Conservation (phyloP, 2,797 vertebrate species). For the Arctocebus calabarensis region DNA sequence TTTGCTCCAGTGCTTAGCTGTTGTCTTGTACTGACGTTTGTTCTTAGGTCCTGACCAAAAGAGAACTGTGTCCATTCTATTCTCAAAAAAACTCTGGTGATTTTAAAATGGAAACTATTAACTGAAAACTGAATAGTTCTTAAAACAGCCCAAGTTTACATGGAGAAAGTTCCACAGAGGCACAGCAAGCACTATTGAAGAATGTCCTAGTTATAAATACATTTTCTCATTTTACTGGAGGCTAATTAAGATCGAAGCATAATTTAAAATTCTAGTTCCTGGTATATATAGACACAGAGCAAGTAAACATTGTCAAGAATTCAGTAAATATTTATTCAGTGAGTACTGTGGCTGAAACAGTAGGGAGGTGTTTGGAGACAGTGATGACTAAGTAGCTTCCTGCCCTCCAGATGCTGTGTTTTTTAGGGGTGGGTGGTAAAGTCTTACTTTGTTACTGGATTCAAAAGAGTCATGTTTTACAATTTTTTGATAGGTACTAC, state of each 20-base stretch:
- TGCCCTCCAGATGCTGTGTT: neutral
- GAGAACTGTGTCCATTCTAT: neutral
- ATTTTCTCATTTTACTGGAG: conserved; percentile 42
- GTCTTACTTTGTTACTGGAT: neutral
- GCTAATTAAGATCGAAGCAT: neutral
- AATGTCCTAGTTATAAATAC: neutral
- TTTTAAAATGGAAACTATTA: conserved; percentile 48
- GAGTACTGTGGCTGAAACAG: neutral
- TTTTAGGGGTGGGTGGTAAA: neutral
- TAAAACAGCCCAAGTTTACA: conserved; percentile 8
- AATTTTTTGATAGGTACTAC: neutral
- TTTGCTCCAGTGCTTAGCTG: conserved; percentile 6
- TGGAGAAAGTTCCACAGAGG: neutral
- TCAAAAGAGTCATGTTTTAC: conserved; percentile 19
- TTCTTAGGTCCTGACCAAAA: neutral
- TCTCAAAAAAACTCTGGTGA: neutral
- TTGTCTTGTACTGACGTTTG: neutral
- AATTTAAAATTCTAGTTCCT: conserved; percentile 53
- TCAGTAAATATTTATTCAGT: conserved; percentile 23
- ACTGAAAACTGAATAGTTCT: conserved; percentile 12
- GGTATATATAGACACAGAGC: neutral
- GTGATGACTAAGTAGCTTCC: neutral
- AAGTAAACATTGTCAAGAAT: conserved; percentile 22
- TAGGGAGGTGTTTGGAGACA: neutral
- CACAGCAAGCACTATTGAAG: neutral